Percentiles rank a stretch among this genome's conserved stretches.
Evolutionary conservation across 2,113 vertebrate species (phyloP).

Genomic region (Indri indri): DNA sequence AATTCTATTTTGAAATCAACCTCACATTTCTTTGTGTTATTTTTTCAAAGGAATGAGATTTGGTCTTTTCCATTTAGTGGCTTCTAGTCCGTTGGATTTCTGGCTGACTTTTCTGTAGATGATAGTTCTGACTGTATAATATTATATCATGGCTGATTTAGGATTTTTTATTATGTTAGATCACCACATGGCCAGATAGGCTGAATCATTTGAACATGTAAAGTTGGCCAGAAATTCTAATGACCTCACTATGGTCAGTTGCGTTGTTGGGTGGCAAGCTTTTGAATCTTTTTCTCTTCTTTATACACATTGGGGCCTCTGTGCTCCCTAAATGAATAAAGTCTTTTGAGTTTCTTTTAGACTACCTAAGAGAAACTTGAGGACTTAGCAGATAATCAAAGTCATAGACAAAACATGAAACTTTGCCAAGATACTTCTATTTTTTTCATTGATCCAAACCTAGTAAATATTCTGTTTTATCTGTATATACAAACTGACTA

Average conservation of each 20-base stretch:
- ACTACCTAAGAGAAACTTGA: not conserved
- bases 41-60: not conserved
- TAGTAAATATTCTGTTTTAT: not conserved
- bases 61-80: not conserved
- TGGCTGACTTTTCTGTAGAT: not conserved
- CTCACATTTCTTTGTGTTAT: not conserved
- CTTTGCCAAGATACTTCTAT: not conserved
- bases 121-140: not conserved
- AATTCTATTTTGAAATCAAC: conserved; percentile 24
- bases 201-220: not conserved
- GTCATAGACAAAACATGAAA: not conserved
- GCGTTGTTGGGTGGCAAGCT: not conserved
- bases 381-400: not conserved
- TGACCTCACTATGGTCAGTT: not conserved
- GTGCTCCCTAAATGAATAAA: not conserved
- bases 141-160: not conserved
- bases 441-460: not conserved
- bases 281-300: not conserved
- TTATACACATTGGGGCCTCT: not conserved
- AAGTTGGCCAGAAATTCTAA: not conserved
- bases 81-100: not conserved
- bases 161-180: not conserved
- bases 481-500: not conserved
- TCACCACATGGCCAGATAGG: not conserved
- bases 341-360: not conserved